A percentile compares a stretch with the other conserved stretches of the same genome.
These are phyloP conservation scores for Xestia sexstrigata DNA, from an alignment of 2,888 invertebrate genomes.

Conservation along the genomic window DNA sequence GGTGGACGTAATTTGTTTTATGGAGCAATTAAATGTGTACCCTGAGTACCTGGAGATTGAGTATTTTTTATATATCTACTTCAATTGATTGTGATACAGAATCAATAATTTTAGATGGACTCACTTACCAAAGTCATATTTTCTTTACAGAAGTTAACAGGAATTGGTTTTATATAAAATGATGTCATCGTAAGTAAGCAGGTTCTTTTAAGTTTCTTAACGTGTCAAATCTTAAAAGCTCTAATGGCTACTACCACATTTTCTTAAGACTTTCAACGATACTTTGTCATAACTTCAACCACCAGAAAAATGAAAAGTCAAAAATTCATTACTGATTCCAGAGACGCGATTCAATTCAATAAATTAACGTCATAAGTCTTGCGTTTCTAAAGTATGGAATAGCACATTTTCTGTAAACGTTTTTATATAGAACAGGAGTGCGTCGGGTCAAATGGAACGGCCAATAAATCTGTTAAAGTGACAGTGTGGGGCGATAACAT, in stretches of 20 bases:
- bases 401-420: constrained; percentile 73
- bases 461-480: constrained; percentile 82
- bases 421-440: constrained; percentile 74
- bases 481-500: constrained; percentile 82
- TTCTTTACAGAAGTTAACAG: neutral
- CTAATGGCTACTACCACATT: neutral
- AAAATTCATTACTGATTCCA: constrained; percentile 61
- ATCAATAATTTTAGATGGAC: neutral
- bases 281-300: neutral
- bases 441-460: constrained; percentile 76
- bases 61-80: constrained; percentile 31
- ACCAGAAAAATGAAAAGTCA: constrained; percentile 3
- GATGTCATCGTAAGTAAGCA: neutral
- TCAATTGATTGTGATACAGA: constrained; percentile 14
- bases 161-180: neutral
- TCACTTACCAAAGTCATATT: neutral
- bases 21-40: constrained; percentile 64
- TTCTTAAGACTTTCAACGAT: neutral
- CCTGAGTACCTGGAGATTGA: constrained; percentile 10
- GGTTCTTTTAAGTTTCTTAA: neutral
- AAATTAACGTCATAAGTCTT: constrained; percentile 72
- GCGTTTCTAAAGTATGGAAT: constrained; percentile 68
- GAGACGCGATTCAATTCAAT: constrained; percentile 64
- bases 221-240: neutral
- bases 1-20: constrained; percentile 69